phyloP scores from a whole-genome alignment of 2,113 vertebrate species.

The Hypanus sabinus region DNA sequence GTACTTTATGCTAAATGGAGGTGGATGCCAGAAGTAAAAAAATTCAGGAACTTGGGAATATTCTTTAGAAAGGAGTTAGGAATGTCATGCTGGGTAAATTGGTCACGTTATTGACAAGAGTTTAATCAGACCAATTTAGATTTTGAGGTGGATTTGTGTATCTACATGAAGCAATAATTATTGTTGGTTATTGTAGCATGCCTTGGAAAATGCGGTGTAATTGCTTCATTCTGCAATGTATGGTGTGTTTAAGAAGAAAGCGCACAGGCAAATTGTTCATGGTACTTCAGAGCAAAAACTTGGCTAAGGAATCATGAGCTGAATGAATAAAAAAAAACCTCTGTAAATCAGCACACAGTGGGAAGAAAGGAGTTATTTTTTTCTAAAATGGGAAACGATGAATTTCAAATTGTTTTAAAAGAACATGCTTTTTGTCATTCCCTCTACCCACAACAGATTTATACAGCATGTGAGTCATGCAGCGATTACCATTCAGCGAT shows the following conservation, averaged over 20 bases:
- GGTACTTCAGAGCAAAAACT: not conserved
- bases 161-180: not conserved
- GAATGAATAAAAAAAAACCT: not conserved
- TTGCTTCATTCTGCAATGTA: not conserved
- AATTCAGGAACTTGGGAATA: not conserved
- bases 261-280: not conserved
- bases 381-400: not conserved
- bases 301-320: not conserved
- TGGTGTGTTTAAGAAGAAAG: not conserved
- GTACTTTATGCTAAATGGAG: not conserved
- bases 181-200: not conserved
- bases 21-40: not conserved
- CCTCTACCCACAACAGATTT: slow-evolving; percentile 58
- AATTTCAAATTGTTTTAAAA: not conserved
- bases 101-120: not conserved
- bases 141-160: slow-evolving; percentile 7
- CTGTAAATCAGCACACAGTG: not conserved
- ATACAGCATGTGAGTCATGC: slow-evolving; percentile 82
- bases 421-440: not conserved
- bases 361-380: not conserved
- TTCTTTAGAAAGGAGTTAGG: not conserved
- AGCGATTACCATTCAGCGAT: slow-evolving; percentile 80
- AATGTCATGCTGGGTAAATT: not conserved
- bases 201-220: not conserved
- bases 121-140: not conserved